Evolutionary conservation across 2,797 vertebrate genomes (phyloP), one percentile per base, ranked within the genome.

Genomic region (Xiphophorus birchmanni): DNA sequence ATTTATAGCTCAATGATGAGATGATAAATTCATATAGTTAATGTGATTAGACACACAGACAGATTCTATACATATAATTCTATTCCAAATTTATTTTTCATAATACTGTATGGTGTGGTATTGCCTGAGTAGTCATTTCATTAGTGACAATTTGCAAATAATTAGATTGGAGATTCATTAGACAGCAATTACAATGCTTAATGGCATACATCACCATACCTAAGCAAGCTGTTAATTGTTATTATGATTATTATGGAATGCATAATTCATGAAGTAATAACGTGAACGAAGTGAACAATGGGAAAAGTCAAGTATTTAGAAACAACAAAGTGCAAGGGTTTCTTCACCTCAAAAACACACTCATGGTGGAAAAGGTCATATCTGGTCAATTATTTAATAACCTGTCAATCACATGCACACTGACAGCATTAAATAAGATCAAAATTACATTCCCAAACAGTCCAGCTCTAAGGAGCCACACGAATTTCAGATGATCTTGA

Each of bases 51-150:
- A 54, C 8, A 9, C 50, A 52, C 7, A 52, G 50, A 52, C 47
- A 48, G 52, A 54, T 54, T 29, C 26, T 13, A 58, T 5, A 58
- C 11, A 58, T 58, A 58, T 58, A 58, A n/a, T n/a, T 60, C 12
- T 32, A 60, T 32, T 60, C 26, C 15, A 7, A 18, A 67, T 67
- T 23, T 23, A 40, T 42, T 69, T 42, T 69, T 40, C 40, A 26
- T 42, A 26, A 42, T 69, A 42, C 65, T 42, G 10, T 26, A 54
- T 54, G 52, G 52, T 26, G 23, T 54, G 21, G 37, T 42, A 13
- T 69, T 69, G 65, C 65, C 65, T 69, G 21, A 69, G 65, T 42
- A 42, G 37, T 42, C 65, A 26, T 69, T 42, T 42, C 35, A 69
- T 69, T 23, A 69, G 37, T 42, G 37, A 69, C 6, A 42, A 69